phyloP scores from a whole-genome alignment of 2,113 vertebrate genomes.

The Tragulus kanchil region DNA sequence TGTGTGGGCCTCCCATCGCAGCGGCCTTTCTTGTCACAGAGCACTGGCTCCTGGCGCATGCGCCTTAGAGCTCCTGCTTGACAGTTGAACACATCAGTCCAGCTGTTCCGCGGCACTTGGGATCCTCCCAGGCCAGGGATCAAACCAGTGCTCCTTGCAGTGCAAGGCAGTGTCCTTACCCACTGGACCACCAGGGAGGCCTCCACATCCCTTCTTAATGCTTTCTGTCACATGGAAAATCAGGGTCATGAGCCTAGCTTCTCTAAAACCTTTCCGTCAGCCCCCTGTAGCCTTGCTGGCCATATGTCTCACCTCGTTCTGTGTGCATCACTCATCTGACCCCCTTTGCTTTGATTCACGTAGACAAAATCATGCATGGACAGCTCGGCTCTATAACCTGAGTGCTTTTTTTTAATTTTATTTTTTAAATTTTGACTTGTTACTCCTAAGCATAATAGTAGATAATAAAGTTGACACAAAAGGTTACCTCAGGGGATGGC shows the following conservation, averaged over 20 bases:
- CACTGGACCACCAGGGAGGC: neutral
- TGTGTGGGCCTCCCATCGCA: no score
- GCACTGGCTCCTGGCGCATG: no score
- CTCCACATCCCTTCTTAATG: neutral
- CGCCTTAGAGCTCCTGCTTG: neutral
- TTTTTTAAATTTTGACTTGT: neutral
- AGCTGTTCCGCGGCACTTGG: neutral
- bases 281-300: neutral
- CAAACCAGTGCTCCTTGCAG: neutral
- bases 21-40: no score
- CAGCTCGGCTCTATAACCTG: neutral
- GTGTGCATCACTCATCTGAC: neutral
- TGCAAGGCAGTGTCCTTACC: neutral
- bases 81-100: no score
- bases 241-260: neutral
- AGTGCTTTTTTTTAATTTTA: neutral
- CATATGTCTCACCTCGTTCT: neutral
- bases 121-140: neutral
- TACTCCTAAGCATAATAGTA: neutral
- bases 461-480: no score
- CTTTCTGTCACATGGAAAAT: neutral
- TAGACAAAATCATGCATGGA: neutral
- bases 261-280: neutral
- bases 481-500: neutral
- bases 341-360: neutral